Conservation (phyloP, 2,797 vertebrate genomes). For the Helicolenus hilgendorfi region DNA sequence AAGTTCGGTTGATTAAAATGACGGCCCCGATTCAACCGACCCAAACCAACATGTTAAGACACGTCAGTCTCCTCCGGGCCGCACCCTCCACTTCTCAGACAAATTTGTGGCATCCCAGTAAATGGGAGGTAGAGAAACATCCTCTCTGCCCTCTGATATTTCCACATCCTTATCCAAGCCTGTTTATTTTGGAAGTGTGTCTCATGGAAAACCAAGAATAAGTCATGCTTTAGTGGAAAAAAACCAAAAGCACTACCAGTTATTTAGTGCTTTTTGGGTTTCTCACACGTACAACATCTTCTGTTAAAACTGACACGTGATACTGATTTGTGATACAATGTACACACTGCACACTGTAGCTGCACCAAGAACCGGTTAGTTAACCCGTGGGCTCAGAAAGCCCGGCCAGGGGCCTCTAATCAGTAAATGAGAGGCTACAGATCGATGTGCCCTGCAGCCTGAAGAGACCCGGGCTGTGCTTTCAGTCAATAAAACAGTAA, state of each 20-base stretch:
- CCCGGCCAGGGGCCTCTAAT: slow-evolving; percentile 40
- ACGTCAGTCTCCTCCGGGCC: background rate
- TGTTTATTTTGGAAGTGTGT: slow-evolving; percentile 26
- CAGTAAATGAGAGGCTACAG: slow-evolving; percentile 53
- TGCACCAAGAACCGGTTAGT: background rate
- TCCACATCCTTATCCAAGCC: slow-evolving; percentile 20
- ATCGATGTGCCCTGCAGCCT: slow-evolving; percentile 69
- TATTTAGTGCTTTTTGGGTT: background rate
- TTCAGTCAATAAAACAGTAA: slow-evolving; percentile 64
- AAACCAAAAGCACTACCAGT: background rate
- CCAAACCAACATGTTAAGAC: slow-evolving; percentile 3
- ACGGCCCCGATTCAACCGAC: slow-evolving; percentile 9
- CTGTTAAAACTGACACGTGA: background rate
- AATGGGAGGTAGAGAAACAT: slow-evolving; percentile 35
- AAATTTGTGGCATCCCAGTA: slow-evolving; percentile 1
- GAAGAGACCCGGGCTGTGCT: slow-evolving; percentile 35
- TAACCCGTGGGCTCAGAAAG: slow-evolving; percentile 2
- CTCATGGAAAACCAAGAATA: slow-evolving; percentile 19
- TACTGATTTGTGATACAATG: background rate
- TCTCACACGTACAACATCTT: background rate
- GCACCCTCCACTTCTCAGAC: background rate
- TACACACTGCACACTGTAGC: background rate
- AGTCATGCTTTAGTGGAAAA: background rate
- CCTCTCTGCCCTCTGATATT: slow-evolving; percentile 14
- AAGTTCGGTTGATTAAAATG: slow-evolving; percentile 61